A percentile compares a stretch with the other conserved stretches of the same genome.
phyloP scores from a whole-genome alignment of 2,797 vertebrate species.

The Ataeniobius toweri region DNA sequence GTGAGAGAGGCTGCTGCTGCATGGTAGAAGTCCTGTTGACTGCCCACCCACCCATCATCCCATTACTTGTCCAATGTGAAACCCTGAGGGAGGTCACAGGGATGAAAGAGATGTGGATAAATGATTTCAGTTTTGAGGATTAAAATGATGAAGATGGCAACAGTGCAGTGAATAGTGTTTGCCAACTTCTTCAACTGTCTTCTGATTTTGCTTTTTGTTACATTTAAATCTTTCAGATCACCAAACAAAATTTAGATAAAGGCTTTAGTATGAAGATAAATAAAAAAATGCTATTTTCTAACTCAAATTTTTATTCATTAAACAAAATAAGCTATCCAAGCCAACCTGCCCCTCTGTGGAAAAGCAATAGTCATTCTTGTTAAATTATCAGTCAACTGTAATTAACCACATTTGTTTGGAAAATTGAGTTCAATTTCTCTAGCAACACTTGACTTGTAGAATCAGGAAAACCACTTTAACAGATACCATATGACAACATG shows the following conservation, averaged over 20 bases:
- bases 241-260: not conserved
- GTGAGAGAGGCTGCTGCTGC: slow-evolving; percentile 68
- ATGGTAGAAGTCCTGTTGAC: slow-evolving; percentile 63
- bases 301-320: not conserved
- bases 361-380: not conserved
- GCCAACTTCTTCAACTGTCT: not conserved
- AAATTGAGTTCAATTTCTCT: not conserved
- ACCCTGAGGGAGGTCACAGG: slow-evolving; percentile 13
- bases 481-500: not conserved
- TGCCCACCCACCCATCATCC: slow-evolving; percentile 82
- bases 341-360: not conserved
- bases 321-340: not conserved
- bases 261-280: too few relatives aligned
- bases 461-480: not conserved
- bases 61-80: slow-evolving; percentile 80
- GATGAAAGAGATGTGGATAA: slow-evolving; percentile 38
- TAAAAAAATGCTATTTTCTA: not conserved
- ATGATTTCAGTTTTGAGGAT: slow-evolving; percentile 42
- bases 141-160: slow-evolving; percentile 41
- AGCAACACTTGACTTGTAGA: not conserved
- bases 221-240: not conserved
- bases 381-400: not conserved
- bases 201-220: not conserved
- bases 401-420: not conserved
- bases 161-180: not conserved